Conservation (phyloP, 2,113 vertebrate species). For the Callionymus lyra region DNA sequence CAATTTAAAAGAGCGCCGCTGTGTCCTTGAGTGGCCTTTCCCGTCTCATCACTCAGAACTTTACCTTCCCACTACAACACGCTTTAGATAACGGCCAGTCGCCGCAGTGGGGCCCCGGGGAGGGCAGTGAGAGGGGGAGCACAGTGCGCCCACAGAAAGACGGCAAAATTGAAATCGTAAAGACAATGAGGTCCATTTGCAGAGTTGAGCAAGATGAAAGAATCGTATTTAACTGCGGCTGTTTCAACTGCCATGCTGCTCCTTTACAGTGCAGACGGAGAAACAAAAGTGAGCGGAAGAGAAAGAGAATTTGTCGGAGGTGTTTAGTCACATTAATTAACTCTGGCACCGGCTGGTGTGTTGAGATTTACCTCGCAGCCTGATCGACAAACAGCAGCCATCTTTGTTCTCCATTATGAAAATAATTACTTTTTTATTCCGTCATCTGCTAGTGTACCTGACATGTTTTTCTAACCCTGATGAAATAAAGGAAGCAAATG, state of each 20-base stretch:
- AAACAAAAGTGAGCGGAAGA: conserved; percentile 51
- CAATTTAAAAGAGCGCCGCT: too few relatives aligned
- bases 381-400: too few relatives aligned
- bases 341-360: conserved; percentile 12
- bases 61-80: conserved; percentile 60
- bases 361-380: conserved; percentile 4
- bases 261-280: conserved; percentile 37
- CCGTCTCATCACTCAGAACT: conserved; percentile 52
- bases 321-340: conserved; percentile 48
- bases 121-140: too few relatives aligned
- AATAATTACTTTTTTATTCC: too few relatives aligned
- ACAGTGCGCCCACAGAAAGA: too few relatives aligned
- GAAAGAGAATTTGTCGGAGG: conserved; percentile 35
- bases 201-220: conserved; percentile 64
- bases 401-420: too few relatives aligned
- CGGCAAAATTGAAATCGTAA: conserved; percentile 61
- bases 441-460: too few relatives aligned
- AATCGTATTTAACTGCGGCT: conserved; percentile 46
- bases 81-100: conserved; percentile 58
- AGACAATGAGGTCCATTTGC: conserved; percentile 73
- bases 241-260: conserved; percentile 39
- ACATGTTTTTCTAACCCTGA: too few relatives aligned
- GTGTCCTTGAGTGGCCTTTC: too few relatives aligned
- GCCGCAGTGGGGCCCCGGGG: conserved; percentile 9
- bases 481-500: too few relatives aligned